These are phyloP conservation scores for Cylindroiulus punctatus DNA, from an alignment of 2,888 invertebrate genomes.

Conservation along the genomic window DNA sequence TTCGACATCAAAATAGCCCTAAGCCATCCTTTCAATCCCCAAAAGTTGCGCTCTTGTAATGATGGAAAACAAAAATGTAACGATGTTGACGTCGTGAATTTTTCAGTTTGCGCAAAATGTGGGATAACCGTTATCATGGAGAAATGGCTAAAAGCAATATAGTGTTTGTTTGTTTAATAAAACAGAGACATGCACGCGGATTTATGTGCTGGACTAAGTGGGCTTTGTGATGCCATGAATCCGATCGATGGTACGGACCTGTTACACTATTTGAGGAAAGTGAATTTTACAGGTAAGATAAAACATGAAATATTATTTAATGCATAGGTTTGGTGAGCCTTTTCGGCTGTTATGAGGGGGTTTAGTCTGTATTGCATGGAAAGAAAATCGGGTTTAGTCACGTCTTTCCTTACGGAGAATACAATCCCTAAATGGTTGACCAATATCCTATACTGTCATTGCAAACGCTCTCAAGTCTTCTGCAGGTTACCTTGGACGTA, in stretches of 20 bases:
- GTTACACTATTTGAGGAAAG: slow-evolving; percentile 83
- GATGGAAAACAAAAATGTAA: not conserved
- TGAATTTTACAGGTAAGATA: slow-evolving; percentile 83
- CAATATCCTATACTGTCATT: not conserved
- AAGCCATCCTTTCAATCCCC: not conserved
- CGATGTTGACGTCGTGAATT: not conserved
- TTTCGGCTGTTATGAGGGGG: not conserved
- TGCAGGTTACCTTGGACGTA: not conserved
- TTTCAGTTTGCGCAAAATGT: not conserved
- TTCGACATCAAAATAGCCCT: not conserved
- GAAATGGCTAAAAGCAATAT: slow-evolving; percentile 23
- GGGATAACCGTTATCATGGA: not conserved
- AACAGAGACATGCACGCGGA: slow-evolving; percentile 85
- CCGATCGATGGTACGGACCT: slow-evolving; percentile 89
- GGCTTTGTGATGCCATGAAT: slow-evolving; percentile 88
- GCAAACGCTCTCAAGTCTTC: not conserved
- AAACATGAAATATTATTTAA: not conserved
- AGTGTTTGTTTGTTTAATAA: slow-evolving; percentile 47
- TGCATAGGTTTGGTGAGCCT: not conserved
- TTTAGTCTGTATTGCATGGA: not conserved
- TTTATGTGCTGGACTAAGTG: slow-evolving; percentile 78
- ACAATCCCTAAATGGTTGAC: not conserved
- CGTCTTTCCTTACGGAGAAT: not conserved
- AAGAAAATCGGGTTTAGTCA: not conserved
- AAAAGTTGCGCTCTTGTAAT: not conserved